A percentile compares a stretch with the other conserved stretches of the same genome.
phyloP scores from a whole-genome alignment of 2,797 vertebrate genomes.

The Nyctibius grandis region DNA sequence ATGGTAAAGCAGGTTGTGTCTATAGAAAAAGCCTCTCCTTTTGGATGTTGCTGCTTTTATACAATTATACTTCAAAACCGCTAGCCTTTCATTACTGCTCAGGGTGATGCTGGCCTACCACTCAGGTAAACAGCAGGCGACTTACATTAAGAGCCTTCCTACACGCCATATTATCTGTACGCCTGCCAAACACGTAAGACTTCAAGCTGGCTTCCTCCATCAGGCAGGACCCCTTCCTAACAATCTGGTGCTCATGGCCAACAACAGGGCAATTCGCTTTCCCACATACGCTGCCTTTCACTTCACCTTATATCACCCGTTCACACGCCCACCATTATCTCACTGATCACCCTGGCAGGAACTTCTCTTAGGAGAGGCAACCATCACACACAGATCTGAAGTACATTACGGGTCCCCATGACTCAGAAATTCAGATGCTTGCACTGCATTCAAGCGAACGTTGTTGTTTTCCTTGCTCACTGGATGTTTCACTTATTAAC shows the following conservation, averaged over 20 bases:
- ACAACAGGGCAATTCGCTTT: fast-evolving
- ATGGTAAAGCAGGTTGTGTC: neutral
- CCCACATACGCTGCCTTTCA: neutral
- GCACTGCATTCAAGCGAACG: neutral
- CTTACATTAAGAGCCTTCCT: neutral
- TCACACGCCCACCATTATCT: fast-evolving
- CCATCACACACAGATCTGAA: neutral
- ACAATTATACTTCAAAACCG: neutral
- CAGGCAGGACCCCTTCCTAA: neutral
- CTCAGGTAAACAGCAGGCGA: neutral
- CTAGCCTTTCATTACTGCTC: neutral
- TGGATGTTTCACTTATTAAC: neutral
- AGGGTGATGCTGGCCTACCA: neutral
- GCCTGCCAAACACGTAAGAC: fast-evolving
- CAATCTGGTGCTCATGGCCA: neutral
- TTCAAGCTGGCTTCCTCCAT: neutral
- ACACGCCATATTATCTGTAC: fast-evolving
- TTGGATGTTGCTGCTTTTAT: neutral
- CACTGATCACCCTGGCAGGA: neutral
- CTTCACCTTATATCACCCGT: neutral
- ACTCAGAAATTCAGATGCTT: neutral
- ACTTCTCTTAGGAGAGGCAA: neutral
- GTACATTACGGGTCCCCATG: neutral
- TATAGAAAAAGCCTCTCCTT: neutral
- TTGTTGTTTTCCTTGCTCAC: neutral